Conservation (phyloP, 1,140 invertebrate species). For the Procambarus clarkii region DNA sequence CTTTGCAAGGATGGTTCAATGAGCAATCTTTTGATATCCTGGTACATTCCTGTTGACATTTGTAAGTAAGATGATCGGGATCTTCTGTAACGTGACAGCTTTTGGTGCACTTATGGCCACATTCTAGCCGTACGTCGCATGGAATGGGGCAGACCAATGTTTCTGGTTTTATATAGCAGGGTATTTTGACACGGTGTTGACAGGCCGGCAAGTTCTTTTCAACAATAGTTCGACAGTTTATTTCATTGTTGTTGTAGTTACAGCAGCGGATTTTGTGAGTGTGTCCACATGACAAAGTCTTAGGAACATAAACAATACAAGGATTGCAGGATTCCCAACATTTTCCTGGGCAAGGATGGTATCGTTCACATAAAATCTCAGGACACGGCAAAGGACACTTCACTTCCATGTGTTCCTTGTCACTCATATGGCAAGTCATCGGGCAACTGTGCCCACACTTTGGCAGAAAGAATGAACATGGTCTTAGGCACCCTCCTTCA, state of each 20-base stretch:
- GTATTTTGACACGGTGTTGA: constrained; percentile 34
- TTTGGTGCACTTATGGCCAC: constrained; percentile 52
- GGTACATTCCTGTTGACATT: constrained; percentile 49
- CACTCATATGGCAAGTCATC: constrained; percentile 78
- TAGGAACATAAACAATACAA: constrained; percentile 62
- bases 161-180: constrained; percentile 37
- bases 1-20: constrained; percentile 70
- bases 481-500: constrained; percentile 86
- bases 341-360: constrained; percentile 73
- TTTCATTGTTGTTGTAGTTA: neutral
- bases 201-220: constrained; percentile 38
- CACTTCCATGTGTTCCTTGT: constrained; percentile 76
- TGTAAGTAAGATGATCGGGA: constrained; percentile 43
- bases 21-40: constrained; percentile 36
- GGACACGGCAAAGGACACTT: constrained; percentile 76
- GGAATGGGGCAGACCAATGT: constrained; percentile 3
- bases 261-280: constrained; percentile 40
- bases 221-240: constrained; percentile 45
- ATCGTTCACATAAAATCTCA: constrained; percentile 78
- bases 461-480: constrained; percentile 83
- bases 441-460: constrained; percentile 80
- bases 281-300: constrained; percentile 52
- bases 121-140: constrained; percentile 50
- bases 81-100: constrained; percentile 46
- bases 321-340: constrained; percentile 76